Evolutionary conservation across 2,888 invertebrate genomes (phyloP).

Genomic region (Tiliacea citrago): DNA sequence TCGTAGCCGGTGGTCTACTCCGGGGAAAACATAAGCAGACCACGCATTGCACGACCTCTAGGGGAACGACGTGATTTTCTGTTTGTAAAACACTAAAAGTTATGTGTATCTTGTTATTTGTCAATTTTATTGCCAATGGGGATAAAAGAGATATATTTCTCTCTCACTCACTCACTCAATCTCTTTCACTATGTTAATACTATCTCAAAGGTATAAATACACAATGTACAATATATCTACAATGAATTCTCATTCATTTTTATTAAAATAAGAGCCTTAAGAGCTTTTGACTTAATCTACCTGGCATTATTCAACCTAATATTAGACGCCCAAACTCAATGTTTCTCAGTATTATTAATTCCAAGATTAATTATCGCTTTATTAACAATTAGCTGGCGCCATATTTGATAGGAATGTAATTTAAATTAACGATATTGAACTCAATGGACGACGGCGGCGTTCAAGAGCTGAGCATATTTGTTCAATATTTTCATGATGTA

Average conservation of each 20-base stretch:
- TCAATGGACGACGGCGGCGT: conserved; percentile 66
- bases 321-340: conserved; percentile 53
- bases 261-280: conserved; percentile 30
- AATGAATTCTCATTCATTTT: conserved; percentile 37
- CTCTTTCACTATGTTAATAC: background rate
- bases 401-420: conserved; percentile 76
- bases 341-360: conserved; percentile 64
- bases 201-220: background rate
- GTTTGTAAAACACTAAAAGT: background rate
- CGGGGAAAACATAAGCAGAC: background rate
- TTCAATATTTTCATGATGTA: conserved; percentile 65
- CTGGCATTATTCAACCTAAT: conserved; percentile 51
- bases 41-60: background rate
- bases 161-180: background rate
- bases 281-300: conserved; percentile 56
- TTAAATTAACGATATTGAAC: conserved; percentile 77
- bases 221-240: background rate
- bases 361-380: conserved; percentile 75
- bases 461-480: conserved; percentile 77
- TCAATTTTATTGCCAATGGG: background rate
- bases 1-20: background rate
- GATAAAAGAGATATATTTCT: background rate
- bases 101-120: background rate
- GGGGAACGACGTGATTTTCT: background rate
- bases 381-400: conserved; percentile 73